Base-by-base conservation (phyloP, 1,140 invertebrate species). In the Wiebesia pumilae region DNA sequence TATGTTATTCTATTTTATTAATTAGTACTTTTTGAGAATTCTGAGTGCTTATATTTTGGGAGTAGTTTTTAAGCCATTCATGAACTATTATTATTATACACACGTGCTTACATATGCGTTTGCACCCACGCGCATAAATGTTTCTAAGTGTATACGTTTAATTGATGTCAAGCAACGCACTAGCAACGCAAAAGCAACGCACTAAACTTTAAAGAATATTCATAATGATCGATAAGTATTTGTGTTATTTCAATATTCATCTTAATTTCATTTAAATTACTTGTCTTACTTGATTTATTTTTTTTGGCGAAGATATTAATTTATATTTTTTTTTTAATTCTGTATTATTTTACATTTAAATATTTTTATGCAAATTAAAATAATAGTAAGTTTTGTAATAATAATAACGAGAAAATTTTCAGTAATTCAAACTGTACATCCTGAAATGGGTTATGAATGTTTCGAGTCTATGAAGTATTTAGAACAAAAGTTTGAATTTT, bases 51-150 rank as follows among this genome's bases (percentile, higher is more conserved):
- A 54, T 54, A 54, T 54, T 54, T 54, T 54, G 9, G n/a, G 62
- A 65, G 27, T 65, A 65, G 27, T 65, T 65, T 30, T 65, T n/a
- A 54, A n/a, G 27, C n/a, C 27, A 16, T 3, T 73, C 35, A 40
- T 24, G 35, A 73, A 73, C 69, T 73, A 40, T 73, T 73, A 73
- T 73, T 73, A 73, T 21, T 73, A 73, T 73, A 40, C 24, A 73
- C 69, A 73, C 35, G 9, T 40, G 4, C 35, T 73, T 38, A 38
- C 16, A 16, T 27, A 27, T 40, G 24, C 24, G 14, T 40, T 16
- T 73, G 0, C 35, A 73, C 24, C 35, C 35, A 40, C 69, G 6
- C 24, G 14, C 69, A 73, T 73, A 2, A 35, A 19, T 3, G 40
- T 40, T 73, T 7, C 14, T 38, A 35, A 30, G 35, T 33, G 40